phyloP scores from a whole-genome alignment of 2,797 vertebrate species.

The Myoxocephalus aenaeus region DNA sequence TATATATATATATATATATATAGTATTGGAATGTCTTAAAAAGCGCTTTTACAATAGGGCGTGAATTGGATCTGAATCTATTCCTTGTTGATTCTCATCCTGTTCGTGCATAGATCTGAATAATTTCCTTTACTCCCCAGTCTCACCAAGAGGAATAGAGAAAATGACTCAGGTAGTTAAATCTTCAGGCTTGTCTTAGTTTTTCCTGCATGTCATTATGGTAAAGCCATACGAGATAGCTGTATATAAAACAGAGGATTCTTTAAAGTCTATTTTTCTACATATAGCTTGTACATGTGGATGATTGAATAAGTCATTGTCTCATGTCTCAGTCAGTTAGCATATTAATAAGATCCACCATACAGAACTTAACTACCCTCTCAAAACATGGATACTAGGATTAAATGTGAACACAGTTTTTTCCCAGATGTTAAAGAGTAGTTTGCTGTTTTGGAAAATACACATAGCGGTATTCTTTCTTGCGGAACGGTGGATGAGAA shows the following conservation, averaged over 20 bases:
- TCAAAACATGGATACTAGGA: background rate
- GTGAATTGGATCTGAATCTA: slow-evolving; percentile 47
- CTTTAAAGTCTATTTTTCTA: slow-evolving; percentile 87
- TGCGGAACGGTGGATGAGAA: slow-evolving; percentile 14
- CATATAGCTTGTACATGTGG: slow-evolving; percentile 70
- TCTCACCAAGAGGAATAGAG: slow-evolving; percentile 66
- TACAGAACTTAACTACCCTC: slow-evolving; percentile 26
- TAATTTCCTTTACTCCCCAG: slow-evolving; percentile 60
- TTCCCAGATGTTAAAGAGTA: slow-evolving; percentile 19
- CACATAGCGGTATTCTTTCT: background rate
- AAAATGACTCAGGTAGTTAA: slow-evolving; percentile 86
- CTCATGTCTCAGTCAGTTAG: slow-evolving; percentile 49
- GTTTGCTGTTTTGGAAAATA: slow-evolving; percentile 25
- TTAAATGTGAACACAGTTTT: slow-evolving; percentile 20
- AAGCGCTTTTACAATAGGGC: slow-evolving; percentile 42
- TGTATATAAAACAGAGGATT: slow-evolving; percentile 82
- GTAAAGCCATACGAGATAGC: slow-evolving; percentile 85
- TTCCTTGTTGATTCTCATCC: slow-evolving; percentile 44
- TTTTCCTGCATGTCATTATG: slow-evolving; percentile 84
- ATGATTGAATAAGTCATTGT: slow-evolving; percentile 61
- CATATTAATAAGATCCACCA: slow-evolving; percentile 26
- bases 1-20: slow-evolving; percentile 45
- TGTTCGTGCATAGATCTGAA: slow-evolving; percentile 63
- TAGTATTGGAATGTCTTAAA: slow-evolving; percentile 49
- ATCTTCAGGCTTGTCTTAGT: slow-evolving; percentile 84